Base-by-base conservation (phyloP, 2,113 vertebrate genomes). In the Gymnocephalus cernua region DNA sequence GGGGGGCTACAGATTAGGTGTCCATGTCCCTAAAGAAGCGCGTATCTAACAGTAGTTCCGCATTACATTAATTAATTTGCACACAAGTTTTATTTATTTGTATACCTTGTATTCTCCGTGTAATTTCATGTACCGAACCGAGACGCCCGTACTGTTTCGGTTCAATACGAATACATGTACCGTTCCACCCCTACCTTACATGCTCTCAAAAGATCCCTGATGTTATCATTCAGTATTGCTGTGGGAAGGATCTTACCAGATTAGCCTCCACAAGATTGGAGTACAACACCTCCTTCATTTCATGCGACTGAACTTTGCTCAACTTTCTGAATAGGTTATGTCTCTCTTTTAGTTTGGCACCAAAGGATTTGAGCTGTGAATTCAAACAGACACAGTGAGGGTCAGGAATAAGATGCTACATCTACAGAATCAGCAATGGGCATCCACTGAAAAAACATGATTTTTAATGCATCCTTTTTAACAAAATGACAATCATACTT, bases 221-320 rank as follows among this genome's bases (percentile, higher is more conserved):
- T 5, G 23, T 18, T 51, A 1, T 4, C 4, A 12, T 8, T 23
- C 3, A 23, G 23, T 21, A 2, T 54, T 25, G 25, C 25, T 25
- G 25, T 25, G 12, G 27, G 50, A 15, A 23, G n/a, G 35, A 14
- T 78, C 76, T 88, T 81, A 95, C 95, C 92, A 67, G 59, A 79
- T 88, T 85, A 4, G 91, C 76, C 44, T 81, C 85, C 12, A 89
- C 59, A 11, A 96, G 81, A 8, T 92, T 56, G 0, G 91, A 80
- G 64, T 95, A 95, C 70, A 95, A 62, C 21, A 25, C 82, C 63
- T 86, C 84, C 80, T 96, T 96, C 91, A 93, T 94, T 77, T 94
- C 91, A 79, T 96, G 94, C 0, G 88, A 93, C 74, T 74, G 77
- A 25, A 71, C 82, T 91, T 94, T 95, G 86, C 89, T 91, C n/a